Conservation (phyloP, 2,888 invertebrate species). For the Formica aserva region DNA sequence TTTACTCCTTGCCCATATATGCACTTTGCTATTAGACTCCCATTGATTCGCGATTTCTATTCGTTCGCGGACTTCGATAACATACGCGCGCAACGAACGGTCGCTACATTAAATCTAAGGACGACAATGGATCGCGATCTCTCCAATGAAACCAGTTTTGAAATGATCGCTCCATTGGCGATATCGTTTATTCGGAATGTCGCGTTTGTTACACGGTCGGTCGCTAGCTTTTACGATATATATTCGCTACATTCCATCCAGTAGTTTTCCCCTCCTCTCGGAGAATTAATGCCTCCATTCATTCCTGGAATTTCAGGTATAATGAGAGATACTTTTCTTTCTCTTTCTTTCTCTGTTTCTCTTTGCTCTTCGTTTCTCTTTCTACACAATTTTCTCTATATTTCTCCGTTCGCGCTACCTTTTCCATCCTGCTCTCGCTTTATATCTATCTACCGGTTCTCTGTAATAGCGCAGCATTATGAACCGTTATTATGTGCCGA, state of each 20-base stretch:
- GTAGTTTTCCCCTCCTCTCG: conserved; percentile 64
- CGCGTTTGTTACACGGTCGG: conserved; percentile 58
- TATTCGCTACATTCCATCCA: conserved; percentile 66
- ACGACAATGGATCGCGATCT: conserved; percentile 55
- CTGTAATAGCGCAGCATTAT: conserved; percentile 41
- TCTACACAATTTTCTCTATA: conserved; percentile 35
- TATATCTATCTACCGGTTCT: conserved; percentile 32
- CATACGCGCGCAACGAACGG: conserved; percentile 21
- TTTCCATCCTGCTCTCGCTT: conserved; percentile 28
- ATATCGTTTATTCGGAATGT: conserved; percentile 67
- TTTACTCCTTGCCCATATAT: background rate
- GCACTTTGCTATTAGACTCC: background rate
- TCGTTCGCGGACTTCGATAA: conserved; percentile 51
- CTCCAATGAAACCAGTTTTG: conserved; percentile 39
- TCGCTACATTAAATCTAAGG: conserved; percentile 54
- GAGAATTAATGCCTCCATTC: conserved; percentile 75
- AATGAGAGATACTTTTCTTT: conserved; percentile 66
- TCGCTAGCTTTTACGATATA: conserved; percentile 54
- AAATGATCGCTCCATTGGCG: conserved; percentile 60
- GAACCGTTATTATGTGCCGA: conserved; percentile 19
- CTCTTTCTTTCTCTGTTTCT: background rate
- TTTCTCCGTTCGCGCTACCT: conserved; percentile 23
- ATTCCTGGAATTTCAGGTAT: conserved; percentile 73
- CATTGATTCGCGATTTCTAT: conserved; percentile 34
- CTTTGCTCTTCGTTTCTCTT: background rate